These are phyloP conservation scores for Mastomys natalensis DNA, from an alignment of 2,113 vertebrate species.

Conservation along the genomic window DNA sequence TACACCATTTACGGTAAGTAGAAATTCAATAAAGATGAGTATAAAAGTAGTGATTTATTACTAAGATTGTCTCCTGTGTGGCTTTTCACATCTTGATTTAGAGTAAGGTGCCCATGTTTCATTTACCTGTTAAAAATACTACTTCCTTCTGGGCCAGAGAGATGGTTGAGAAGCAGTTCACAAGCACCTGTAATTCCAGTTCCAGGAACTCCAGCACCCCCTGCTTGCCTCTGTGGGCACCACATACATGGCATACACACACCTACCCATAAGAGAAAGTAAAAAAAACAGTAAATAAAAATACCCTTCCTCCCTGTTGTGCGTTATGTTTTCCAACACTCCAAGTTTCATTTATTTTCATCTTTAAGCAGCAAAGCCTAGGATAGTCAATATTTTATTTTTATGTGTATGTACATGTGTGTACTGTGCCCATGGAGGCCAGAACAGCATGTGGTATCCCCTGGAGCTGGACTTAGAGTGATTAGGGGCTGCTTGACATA, in stretches of 20 bases:
- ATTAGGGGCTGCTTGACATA: not conserved
- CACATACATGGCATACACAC: not conserved
- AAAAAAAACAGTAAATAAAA: not conserved
- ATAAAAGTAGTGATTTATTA: slow-evolving; percentile 37
- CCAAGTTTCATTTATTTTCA: not conserved
- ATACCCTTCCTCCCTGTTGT: not conserved
- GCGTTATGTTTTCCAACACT: not conserved
- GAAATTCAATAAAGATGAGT: slow-evolving; percentile 27
- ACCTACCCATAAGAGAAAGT: not conserved
- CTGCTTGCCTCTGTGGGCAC: not conserved
- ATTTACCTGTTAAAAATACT: not conserved
- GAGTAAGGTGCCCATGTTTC: not conserved
- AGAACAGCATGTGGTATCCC: not conserved
- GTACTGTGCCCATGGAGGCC: not conserved
- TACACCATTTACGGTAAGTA: slow-evolving; percentile 92
- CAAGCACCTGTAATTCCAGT: not conserved
- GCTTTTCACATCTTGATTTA: not conserved
- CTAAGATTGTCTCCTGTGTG: slow-evolving; percentile 17
- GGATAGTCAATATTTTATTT: not conserved
- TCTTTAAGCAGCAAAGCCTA: not conserved
- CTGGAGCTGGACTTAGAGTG: not conserved
- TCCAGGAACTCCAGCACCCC: not conserved
- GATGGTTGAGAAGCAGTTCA: not conserved
- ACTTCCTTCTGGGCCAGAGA: not conserved
- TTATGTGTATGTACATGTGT: not conserved